phyloP scores from a whole-genome alignment of 2,888 invertebrate genomes.

The Branchipolynoe longqiensis region DNA sequence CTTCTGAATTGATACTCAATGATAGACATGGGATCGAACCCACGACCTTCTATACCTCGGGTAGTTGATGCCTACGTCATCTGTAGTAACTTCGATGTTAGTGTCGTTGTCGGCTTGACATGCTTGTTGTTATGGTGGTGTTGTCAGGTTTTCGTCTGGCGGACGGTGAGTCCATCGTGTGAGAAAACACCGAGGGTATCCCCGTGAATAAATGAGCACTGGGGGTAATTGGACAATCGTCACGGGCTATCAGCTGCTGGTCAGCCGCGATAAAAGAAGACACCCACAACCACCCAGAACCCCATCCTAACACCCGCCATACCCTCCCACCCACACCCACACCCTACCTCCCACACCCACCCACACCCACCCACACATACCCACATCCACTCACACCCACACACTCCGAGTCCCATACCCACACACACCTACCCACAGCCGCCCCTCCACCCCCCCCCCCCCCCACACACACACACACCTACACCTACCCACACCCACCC shows the following conservation, averaged over 20 bases:
- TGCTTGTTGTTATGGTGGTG: too few relatives aligned
- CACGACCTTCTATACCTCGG: too few relatives aligned
- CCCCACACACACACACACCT: background rate
- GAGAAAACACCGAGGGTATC: too few relatives aligned
- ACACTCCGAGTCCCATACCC: background rate
- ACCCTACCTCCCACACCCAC: background rate
- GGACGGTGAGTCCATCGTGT: too few relatives aligned
- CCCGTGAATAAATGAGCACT: conserved; percentile 1
- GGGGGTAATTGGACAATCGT: conserved; percentile 9
- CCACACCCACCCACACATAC: background rate
- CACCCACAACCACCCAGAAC: background rate
- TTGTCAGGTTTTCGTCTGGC: too few relatives aligned
- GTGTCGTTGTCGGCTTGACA: too few relatives aligned
- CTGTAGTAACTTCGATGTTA: too few relatives aligned
- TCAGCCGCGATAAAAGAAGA: conserved; percentile 33
- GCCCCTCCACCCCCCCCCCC: background rate
- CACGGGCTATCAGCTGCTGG: conserved; percentile 29
- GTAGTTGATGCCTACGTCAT: too few relatives aligned
- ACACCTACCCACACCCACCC: background rate
- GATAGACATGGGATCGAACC: too few relatives aligned
- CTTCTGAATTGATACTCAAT: too few relatives aligned
- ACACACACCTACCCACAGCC: background rate
- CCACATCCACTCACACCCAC: background rate
- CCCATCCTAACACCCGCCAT: background rate
- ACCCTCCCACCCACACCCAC: background rate